These are phyloP conservation scores for Copidosoma aretas DNA, from an alignment of 2,888 invertebrate species.

Conservation along the genomic window DNA sequence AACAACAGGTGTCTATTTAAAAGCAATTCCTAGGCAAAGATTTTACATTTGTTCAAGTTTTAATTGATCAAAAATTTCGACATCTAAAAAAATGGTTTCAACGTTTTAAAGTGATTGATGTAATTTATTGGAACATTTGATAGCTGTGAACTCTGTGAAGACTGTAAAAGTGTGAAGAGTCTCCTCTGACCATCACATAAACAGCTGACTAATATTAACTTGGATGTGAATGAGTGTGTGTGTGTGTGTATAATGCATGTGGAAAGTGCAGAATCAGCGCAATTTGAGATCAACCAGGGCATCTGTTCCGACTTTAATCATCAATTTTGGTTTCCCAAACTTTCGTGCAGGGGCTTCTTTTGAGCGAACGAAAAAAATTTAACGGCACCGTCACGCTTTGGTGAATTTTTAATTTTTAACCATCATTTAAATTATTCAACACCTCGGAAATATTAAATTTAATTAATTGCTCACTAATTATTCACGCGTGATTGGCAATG, in stretches of 20 bases:
- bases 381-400: background rate
- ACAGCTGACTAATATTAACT: slow-evolving; percentile 21
- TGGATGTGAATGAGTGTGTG: slow-evolving; percentile 4
- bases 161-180: too few relatives aligned
- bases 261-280: slow-evolving; percentile 30
- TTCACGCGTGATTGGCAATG: too few relatives aligned
- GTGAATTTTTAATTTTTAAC: background rate
- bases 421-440: background rate
- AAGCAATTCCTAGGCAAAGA: background rate
- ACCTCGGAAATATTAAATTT: too few relatives aligned
- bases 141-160: too few relatives aligned
- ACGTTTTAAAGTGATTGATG: too few relatives aligned
- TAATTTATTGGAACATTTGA: too few relatives aligned
- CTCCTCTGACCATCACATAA: background rate
- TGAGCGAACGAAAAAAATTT: background rate
- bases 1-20: background rate
- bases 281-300: slow-evolving; percentile 26
- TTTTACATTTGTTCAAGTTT: too few relatives aligned
- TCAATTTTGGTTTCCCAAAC: slow-evolving; percentile 10
- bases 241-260: background rate
- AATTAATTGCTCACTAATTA: too few relatives aligned
- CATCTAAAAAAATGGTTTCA: too few relatives aligned
- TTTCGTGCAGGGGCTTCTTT: slow-evolving; percentile 7
- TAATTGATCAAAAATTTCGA: too few relatives aligned
- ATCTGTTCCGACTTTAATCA: slow-evolving; percentile 30